These are phyloP conservation scores for Saxidomus purpurata DNA, from an alignment of 1,140 invertebrate species.

Conservation along the genomic window DNA sequence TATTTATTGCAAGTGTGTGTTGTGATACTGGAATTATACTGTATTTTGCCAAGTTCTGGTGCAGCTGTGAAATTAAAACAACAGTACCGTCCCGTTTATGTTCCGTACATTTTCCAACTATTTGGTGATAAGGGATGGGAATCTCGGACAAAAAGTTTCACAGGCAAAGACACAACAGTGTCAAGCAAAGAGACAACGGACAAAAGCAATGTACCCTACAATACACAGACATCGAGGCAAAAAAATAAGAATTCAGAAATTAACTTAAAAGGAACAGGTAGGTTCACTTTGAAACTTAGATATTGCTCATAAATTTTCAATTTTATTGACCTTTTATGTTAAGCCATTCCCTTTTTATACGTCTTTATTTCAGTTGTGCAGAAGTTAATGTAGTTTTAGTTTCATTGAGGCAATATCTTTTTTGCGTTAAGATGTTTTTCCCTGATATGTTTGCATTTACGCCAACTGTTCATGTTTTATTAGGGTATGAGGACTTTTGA, in stretches of 20 bases:
- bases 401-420: background rate
- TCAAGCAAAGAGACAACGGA: background rate
- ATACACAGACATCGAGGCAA: slow-evolving; percentile 25
- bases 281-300: background rate
- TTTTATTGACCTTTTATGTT: slow-evolving; percentile 15
- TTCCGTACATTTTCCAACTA: slow-evolving; percentile 62
- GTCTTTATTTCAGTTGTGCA: background rate
- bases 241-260: background rate
- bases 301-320: background rate
- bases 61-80: background rate
- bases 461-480: background rate
- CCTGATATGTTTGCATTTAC: background rate
- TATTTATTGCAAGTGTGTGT: background rate
- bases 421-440: background rate
- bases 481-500: slow-evolving; percentile 2
- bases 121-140: slow-evolving; percentile 65
- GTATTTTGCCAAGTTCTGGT: background rate
- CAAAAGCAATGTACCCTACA: background rate
- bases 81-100: slow-evolving; percentile 49
- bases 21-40: background rate
- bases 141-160: slow-evolving; percentile 52
- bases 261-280: slow-evolving; percentile 2
- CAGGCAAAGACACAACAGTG: background rate
- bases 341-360: background rate
- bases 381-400: background rate